Base-by-base conservation (phyloP, 2,797 vertebrate genomes). In the Anableps anableps region DNA sequence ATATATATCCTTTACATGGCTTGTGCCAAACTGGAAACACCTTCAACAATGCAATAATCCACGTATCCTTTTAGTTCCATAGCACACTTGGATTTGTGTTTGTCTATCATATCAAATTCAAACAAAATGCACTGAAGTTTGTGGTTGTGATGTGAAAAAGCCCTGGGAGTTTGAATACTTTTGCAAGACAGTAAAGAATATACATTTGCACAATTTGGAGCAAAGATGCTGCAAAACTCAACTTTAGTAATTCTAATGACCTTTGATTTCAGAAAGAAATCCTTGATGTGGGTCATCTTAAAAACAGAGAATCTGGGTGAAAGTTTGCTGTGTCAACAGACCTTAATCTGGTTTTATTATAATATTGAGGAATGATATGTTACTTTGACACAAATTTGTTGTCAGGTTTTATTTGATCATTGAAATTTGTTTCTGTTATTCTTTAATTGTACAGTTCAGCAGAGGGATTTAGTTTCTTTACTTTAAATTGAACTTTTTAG, bases 221-320 rank as follows among this genome's bases (percentile, higher is more conserved):
- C 74, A 86, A 84, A 91, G 85, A 79, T 79, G 11, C 71, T 78
- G 73, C 88, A 85, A 88, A 89, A 93, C 80, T 66, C 72, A 31
- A 71, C 68, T 92, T 89, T 95, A 92, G 93, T 77, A 94, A 94
- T 82, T 74, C 7, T 14, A 29, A 26, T 90, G 88, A 94, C 91
- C 94, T 94, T 94, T 93, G 88, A 34, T 73, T 76, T 58, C n/a
- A 45, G 74, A 64, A 26, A 81, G 45, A 80, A 73, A 75, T 91
- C 0, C 71, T 85, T 82, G 76, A 86, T 76, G 68, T 75, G 72
- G 79, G 66, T 84, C 82, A 85, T 83, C 82, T 86, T 43, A 38
- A 70, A 72, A 82, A 74, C 17, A 45, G 72, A 60, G 36, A 83
- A 80, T 84, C 85, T 71, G 85, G 34, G 45, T 36, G 62, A 71